These are phyloP conservation scores for Pycnonotus jocosus DNA, from an alignment of 2,113 vertebrate species.

Conservation along the genomic window DNA sequence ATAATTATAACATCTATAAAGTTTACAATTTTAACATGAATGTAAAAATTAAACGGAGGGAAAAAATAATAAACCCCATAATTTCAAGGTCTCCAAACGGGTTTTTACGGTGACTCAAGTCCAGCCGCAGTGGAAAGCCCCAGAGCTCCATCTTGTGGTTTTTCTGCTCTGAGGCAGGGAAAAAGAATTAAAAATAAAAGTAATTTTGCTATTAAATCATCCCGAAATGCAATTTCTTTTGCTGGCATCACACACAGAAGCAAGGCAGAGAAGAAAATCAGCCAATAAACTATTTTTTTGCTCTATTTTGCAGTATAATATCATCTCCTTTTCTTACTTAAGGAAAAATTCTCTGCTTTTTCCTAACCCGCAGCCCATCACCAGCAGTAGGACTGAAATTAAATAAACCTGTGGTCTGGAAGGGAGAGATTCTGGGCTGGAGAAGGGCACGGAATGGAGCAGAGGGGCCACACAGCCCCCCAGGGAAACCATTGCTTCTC, in stretches of 20 bases:
- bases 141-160: conserved; percentile 66
- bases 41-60: conserved; percentile 13
- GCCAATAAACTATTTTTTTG: not conserved
- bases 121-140: not conserved
- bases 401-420: conserved; percentile 7
- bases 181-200: not conserved
- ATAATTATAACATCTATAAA: not conserved
- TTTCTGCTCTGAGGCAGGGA: not conserved
- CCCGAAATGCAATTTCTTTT: not conserved
- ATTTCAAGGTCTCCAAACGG: not conserved
- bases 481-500: not conserved
- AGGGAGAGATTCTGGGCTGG: not conserved
- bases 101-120: not conserved
- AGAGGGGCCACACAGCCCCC: not conserved
- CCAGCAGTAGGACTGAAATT: not conserved
- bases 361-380: conserved; percentile 16
- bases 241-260: not conserved
- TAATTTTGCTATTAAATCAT: not conserved
- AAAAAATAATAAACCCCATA: conserved; percentile 17
- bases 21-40: not conserved
- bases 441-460: not conserved
- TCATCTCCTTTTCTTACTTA: not conserved
- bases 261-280: not conserved
- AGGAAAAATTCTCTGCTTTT: conserved; percentile 35
- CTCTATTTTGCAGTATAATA: not conserved